Conservation (phyloP, 1,140 invertebrate species). For the Platyscapa corneri region DNA sequence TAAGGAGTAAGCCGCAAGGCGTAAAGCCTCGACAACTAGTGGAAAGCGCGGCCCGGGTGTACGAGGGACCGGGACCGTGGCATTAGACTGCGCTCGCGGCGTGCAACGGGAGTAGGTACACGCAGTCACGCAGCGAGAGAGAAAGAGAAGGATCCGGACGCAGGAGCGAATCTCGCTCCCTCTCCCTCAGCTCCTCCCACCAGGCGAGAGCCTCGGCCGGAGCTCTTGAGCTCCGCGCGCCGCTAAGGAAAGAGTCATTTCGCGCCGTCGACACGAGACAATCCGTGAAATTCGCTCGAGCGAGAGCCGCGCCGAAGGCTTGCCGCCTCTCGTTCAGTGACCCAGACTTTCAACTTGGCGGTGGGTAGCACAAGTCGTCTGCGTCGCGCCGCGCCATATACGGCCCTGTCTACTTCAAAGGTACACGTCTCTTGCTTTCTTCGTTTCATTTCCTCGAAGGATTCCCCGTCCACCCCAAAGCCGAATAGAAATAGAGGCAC, state of each 20-base stretch:
- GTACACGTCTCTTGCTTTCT: not conserved
- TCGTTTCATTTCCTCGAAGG: not conserved
- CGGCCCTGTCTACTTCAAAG: conserved; percentile 34
- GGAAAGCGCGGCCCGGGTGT: no score
- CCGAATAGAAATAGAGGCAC: not conserved
- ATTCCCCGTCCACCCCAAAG: not conserved
- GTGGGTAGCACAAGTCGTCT: conserved; percentile 11
- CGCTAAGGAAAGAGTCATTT: conserved; percentile 33
- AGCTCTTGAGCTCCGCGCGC: not conserved
- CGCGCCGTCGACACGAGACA: conserved; percentile 46
- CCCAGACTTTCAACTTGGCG: conserved; percentile 53
- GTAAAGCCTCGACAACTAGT: no score
- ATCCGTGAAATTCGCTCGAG: conserved; percentile 47
- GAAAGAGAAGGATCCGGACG: not conserved
- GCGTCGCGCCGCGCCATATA: conserved; percentile 45
- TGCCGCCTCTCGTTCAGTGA: conserved; percentile 30
- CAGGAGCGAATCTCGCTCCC: conserved; percentile 11
- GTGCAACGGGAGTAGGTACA: not conserved
- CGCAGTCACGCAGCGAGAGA: not conserved
- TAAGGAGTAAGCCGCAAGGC: no score
- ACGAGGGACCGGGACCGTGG: no score
- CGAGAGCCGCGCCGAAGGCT: not conserved
- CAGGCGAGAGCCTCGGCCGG: not conserved
- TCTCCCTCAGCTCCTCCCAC: conserved; percentile 6
- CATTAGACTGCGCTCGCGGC: no score